Conservation (phyloP, 2,113 vertebrate species). For the Centropus bengalensis region DNA sequence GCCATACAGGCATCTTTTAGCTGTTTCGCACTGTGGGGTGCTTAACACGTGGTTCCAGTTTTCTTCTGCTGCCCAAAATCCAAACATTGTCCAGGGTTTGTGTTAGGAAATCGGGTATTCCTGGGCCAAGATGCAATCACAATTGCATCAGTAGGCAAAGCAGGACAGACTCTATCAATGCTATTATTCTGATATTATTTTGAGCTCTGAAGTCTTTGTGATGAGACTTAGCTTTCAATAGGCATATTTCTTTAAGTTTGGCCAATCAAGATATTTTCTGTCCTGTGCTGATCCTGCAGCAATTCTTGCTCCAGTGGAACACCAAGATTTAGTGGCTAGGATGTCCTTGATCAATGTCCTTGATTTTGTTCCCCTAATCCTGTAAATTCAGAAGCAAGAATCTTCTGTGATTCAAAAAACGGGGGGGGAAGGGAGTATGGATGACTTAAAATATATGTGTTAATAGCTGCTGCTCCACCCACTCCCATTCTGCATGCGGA, state of each 20-base stretch:
- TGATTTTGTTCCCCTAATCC: not conserved
- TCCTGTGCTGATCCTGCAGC: not conserved
- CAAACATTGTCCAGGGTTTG: not conserved
- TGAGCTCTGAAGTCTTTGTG: not conserved
- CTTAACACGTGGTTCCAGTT: not conserved
- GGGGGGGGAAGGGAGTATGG: not conserved
- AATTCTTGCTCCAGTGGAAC: not conserved
- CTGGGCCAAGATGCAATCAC: not conserved
- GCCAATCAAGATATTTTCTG: not conserved
- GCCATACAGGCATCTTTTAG: not conserved
- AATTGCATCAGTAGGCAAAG: not conserved
- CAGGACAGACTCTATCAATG: not conserved
- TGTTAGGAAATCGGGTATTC: not conserved
- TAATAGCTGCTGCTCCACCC: conserved; percentile 12
- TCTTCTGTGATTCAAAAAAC: not conserved
- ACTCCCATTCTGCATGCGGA: not conserved
- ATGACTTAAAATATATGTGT: conserved; percentile 25
- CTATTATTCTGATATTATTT: not conserved
- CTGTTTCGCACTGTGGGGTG: not conserved
- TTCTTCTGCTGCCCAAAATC: not conserved
- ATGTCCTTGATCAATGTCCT: not conserved
- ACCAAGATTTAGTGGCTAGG: not conserved
- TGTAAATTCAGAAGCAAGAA: not conserved
- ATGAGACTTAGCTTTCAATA: not conserved
- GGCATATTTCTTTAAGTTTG: not conserved